These are phyloP conservation scores for Catotricha subobsoleta DNA, from an alignment of 2,888 invertebrate genomes.

Conservation along the genomic window DNA sequence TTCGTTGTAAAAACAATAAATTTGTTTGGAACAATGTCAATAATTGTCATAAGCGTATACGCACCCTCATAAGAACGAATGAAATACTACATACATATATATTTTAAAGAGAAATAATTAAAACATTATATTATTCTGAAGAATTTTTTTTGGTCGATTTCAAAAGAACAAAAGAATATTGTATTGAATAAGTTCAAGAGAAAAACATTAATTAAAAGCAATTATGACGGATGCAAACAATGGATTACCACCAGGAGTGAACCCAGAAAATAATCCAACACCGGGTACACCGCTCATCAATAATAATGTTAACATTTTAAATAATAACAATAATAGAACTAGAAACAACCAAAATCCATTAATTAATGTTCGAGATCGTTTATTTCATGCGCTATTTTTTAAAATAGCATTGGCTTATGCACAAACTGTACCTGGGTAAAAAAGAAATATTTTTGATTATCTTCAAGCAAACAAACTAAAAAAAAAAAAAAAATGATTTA, in stretches of 20 bases:
- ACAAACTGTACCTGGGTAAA: conserved; percentile 67
- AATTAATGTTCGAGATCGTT: conserved; percentile 71
- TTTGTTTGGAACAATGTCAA: no score
- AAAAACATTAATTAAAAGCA: no score
- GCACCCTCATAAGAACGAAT: no score
- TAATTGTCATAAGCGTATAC: no score
- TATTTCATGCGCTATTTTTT: conserved; percentile 90
- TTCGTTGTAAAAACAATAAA: no score
- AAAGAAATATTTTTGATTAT: not conserved
- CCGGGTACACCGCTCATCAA: conserved; percentile 33
- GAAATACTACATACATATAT: no score
- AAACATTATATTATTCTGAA: no score
- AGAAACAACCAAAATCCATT: conserved; percentile 43
- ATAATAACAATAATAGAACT: conserved; percentile 1
- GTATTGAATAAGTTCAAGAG: no score
- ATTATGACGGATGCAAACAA: conserved; percentile 6
- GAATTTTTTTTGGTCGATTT: no score
- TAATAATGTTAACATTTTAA: not conserved
- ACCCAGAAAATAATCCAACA: conserved; percentile 34
- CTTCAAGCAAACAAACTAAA: not conserved
- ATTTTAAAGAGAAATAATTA: no score
- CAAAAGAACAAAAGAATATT: no score
- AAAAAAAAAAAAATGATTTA: conserved; percentile 1
- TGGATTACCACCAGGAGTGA: conserved; percentile 29
- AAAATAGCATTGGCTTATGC: conserved; percentile 85